Conservation (phyloP, 2,888 invertebrate genomes). For the Osmoderma eremita region DNA sequence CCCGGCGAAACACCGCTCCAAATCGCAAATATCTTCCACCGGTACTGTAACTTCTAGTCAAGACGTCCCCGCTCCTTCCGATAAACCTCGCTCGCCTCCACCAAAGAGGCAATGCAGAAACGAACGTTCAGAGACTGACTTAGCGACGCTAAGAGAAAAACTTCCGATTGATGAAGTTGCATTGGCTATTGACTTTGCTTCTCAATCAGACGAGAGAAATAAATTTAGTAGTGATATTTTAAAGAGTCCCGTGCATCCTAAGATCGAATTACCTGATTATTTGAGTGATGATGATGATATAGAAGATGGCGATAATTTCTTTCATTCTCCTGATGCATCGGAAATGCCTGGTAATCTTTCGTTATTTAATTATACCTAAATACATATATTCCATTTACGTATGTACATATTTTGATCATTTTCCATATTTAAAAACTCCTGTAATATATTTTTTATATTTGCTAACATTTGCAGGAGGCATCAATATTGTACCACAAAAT, state of each 20-base stretch:
- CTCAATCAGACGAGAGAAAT: constrained; percentile 52
- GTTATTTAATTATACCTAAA: no score
- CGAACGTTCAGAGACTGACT: constrained; percentile 54
- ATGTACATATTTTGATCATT: no score
- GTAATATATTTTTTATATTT: not conserved
- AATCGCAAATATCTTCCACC: constrained; percentile 54
- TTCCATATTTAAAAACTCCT: not conserved
- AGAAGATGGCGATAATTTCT: constrained; percentile 54
- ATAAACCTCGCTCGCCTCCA: constrained; percentile 53
- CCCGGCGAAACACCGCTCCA: constrained; percentile 13
- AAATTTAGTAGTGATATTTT: constrained; percentile 51
- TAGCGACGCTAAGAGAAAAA: constrained; percentile 50
- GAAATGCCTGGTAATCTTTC: constrained; percentile 55
- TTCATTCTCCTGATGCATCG: constrained; percentile 53
- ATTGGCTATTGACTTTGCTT: constrained; percentile 58
- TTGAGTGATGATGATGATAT: constrained; percentile 77
- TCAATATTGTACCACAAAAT: constrained; percentile 62
- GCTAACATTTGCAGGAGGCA: constrained; percentile 55
- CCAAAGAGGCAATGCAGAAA: constrained; percentile 56
- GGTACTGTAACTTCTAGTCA: constrained; percentile 62
- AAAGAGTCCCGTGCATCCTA: constrained; percentile 67
- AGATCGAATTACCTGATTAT: constrained; percentile 77
- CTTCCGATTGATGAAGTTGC: constrained; percentile 50
- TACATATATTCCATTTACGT: no score
- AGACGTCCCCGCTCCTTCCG: constrained; percentile 53